phyloP scores from a whole-genome alignment of 2,797 vertebrate species.

The Manis javanica region DNA sequence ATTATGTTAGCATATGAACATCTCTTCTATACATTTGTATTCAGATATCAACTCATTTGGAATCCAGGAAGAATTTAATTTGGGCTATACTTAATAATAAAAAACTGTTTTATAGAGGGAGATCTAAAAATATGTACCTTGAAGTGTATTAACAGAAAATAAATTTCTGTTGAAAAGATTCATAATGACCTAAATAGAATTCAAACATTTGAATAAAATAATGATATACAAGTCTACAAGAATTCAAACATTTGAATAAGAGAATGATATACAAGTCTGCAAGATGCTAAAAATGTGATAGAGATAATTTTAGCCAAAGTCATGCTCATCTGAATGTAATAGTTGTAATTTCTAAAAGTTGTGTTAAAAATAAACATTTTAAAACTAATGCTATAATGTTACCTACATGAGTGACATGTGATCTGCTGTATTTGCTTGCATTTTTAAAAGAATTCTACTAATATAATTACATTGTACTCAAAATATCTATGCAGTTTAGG shows the following conservation, averaged over 20 bases:
- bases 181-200: background rate
- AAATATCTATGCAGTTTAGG: constrained; percentile 34
- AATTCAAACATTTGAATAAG: background rate
- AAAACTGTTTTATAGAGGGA: constrained; percentile 26
- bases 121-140: background rate
- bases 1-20: background rate
- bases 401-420: background rate
- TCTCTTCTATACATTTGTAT: background rate
- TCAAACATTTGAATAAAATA: background rate
- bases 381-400: background rate
- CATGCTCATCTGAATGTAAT: background rate
- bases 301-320: background rate
- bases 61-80: constrained; percentile 14
- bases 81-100: constrained; percentile 14
- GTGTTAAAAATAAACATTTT: constrained; percentile 10
- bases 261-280: background rate
- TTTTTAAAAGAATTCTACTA: background rate
- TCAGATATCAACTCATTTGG: background rate
- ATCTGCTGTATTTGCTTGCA: background rate
- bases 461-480: background rate
- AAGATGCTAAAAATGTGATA: background rate
- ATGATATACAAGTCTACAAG: background rate
- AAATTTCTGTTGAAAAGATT: background rate
- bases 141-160: constrained; percentile 12
- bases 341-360: constrained; percentile 21